These are phyloP conservation scores for Andrena haemorrhoa DNA, from an alignment of 2,888 invertebrate genomes.

Conservation along the genomic window DNA sequence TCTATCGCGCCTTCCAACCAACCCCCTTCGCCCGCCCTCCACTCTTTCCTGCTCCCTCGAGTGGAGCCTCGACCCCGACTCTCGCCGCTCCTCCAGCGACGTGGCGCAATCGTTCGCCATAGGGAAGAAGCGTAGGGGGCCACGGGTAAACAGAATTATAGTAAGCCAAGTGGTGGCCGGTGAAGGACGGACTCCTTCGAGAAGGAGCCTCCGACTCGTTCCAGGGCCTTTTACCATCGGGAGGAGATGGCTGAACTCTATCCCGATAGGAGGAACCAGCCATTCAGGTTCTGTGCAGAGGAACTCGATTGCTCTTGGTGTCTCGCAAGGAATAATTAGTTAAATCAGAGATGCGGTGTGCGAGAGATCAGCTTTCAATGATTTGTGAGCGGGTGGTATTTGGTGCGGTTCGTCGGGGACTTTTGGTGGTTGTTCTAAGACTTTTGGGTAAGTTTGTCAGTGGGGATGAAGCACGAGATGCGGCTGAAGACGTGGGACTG, in stretches of 20 bases:
- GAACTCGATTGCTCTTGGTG: neutral
- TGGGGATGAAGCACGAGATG: no score
- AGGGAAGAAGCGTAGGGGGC: neutral
- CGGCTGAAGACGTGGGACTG: no score
- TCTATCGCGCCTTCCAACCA: constrained; percentile 24
- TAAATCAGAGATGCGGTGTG: neutral
- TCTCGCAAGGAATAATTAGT: neutral
- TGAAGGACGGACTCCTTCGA: constrained; percentile 15
- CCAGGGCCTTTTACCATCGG: neutral
- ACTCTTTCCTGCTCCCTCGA: constrained; percentile 20
- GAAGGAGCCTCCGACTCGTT: constrained; percentile 23
- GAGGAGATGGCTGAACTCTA: neutral
- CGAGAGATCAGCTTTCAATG: no score
- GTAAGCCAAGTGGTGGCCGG: constrained; percentile 50
- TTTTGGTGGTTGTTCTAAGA: no score
- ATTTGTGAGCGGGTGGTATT: no score
- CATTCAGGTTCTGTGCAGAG: neutral
- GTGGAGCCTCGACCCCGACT: constrained; percentile 10
- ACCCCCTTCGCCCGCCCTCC: neutral
- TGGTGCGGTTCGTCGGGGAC: no score
- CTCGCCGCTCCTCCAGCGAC: constrained; percentile 5
- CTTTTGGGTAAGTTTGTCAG: no score
- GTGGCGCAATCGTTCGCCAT: neutral
- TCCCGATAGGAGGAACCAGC: neutral
- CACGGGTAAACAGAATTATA: constrained; percentile 48